Percentiles rank a stretch among this genome's conserved stretches.
Evolutionary conservation across 2,797 vertebrate genomes (phyloP).

Genomic region (Muraenolepis orangiensis): DNA sequence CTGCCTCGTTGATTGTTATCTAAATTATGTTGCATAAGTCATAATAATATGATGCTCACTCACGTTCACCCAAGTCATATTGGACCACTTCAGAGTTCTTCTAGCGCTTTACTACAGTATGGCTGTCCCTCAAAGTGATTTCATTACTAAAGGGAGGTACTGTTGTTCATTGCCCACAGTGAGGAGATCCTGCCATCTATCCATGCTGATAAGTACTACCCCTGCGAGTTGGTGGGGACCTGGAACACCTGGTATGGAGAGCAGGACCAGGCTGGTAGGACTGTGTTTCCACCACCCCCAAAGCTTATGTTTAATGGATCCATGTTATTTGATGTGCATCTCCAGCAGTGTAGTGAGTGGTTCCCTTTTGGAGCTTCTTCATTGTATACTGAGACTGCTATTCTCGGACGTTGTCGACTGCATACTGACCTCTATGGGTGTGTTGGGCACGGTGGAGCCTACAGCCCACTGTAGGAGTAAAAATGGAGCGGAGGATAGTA

Average conservation of each 20-base stretch:
- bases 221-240: conserved; percentile 96
- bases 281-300: conserved; percentile 39
- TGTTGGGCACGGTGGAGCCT: neutral
- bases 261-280: conserved; percentile 98
- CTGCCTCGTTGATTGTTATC: conserved; percentile 10
- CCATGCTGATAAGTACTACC: conserved; percentile 90
- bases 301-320: conserved; percentile 12
- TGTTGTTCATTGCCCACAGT: conserved; percentile 64
- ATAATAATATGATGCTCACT: neutral
- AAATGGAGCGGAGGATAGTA: neutral
- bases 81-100: neutral
- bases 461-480: neutral
- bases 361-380: neutral
- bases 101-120: neutral
- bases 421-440: neutral
- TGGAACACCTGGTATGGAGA: conserved; percentile 99
- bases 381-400: neutral
- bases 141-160: neutral
- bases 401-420: neutral
- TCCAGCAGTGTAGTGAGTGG: neutral
- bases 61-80: neutral
- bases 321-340: conserved; percentile 1
- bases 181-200: conserved; percentile 92
- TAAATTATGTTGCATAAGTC: neutral
- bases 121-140: neutral